A percentile compares a stretch with the other conserved stretches of the same genome.
Conservation (phyloP, 2,888 invertebrate species). For the Macaria notata region DNA sequence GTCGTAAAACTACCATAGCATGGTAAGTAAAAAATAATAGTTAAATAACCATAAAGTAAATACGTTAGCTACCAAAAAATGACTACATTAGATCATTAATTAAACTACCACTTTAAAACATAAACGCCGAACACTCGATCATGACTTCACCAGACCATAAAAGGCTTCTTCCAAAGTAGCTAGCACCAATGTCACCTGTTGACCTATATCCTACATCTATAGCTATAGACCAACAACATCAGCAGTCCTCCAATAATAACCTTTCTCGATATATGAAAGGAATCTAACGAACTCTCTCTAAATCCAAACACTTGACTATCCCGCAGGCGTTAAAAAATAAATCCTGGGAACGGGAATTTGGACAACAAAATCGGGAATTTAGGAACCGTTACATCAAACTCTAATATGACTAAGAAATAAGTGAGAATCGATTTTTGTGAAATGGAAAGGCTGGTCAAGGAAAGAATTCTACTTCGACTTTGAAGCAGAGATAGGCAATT, state of each 20-base stretch:
- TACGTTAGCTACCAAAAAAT: too few species aligned
- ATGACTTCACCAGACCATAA: slow-evolving; percentile 17
- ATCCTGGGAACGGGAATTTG: slow-evolving; percentile 19
- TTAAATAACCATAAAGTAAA: too few species aligned
- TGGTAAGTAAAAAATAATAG: too few species aligned
- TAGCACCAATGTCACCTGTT: slow-evolving; percentile 25
- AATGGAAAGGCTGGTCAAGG: too few species aligned
- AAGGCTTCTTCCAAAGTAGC: slow-evolving; percentile 20
- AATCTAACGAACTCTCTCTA: slow-evolving; percentile 44
- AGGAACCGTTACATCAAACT: too few species aligned
- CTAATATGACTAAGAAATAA: too few species aligned
- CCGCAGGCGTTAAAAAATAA: slow-evolving; percentile 26
- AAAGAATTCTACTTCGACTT: background rate
- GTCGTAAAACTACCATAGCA: too few species aligned
- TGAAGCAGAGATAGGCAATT: background rate
- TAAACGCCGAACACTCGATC: background rate
- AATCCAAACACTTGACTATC: slow-evolving; percentile 34
- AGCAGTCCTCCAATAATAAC: slow-evolving; percentile 27
- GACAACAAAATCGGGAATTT: background rate
- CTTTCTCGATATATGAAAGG: slow-evolving; percentile 35
- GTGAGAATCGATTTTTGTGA: too few species aligned
- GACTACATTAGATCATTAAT: too few species aligned
- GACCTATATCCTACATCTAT: slow-evolving; percentile 19
- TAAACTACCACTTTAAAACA: too few species aligned
- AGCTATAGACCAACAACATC: slow-evolving; percentile 10